Base-by-base conservation (phyloP, 2,113 vertebrate species). In the Furnarius figulus region DNA sequence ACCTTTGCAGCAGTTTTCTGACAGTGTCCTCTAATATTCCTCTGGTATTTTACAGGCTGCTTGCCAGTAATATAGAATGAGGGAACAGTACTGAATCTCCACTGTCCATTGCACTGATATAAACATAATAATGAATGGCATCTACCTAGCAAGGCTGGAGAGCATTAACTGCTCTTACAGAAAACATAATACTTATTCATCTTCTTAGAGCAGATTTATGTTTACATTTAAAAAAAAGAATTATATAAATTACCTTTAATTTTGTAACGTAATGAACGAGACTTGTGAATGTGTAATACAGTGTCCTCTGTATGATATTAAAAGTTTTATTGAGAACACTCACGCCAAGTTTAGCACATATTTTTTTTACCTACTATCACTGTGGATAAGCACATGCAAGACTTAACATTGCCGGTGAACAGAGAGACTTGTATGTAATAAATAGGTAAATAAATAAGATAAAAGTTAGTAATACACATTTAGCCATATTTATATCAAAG, bases 201-300 rank as follows among this genome's bases (percentile, higher is more conserved):
- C 20, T 24, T 77, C 35, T 52, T 62, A 30, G 25, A 16, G 17
- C 46, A 37, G 21, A 22, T 65, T 92, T 67, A 14, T 74, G 50
- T 52, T 46, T 82, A 79, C 59, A 73, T 76, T 78, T 31, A 9
- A 12, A 24, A 23, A 23, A 73, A n/a, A 44, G 13, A 1, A 6
- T 40, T 75, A 3, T 52, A 30, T 68, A 28, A 15, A 6, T 87
- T 76, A 40, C 50, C 37, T 65, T 92, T 94, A 55, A 42, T 91
- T 96, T 62, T 46, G 39, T 93, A 62, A 89, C 71, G n/a, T 76
- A 95, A 79, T 62, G 56, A 95, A 82, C 49, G 53, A 66, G 86
- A 63, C 33, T 53, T 67, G 18, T 52, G 77, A 50, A 46, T 49
- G 40, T 84, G 18, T 71, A 77, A 78, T 90, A 90, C 30, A 56